Percentiles rank a stretch among this genome's conserved stretches.
These are phyloP conservation scores for Halcyon malimbica DNA, from an alignment of 2,113 vertebrate species.

Conservation along the genomic window DNA sequence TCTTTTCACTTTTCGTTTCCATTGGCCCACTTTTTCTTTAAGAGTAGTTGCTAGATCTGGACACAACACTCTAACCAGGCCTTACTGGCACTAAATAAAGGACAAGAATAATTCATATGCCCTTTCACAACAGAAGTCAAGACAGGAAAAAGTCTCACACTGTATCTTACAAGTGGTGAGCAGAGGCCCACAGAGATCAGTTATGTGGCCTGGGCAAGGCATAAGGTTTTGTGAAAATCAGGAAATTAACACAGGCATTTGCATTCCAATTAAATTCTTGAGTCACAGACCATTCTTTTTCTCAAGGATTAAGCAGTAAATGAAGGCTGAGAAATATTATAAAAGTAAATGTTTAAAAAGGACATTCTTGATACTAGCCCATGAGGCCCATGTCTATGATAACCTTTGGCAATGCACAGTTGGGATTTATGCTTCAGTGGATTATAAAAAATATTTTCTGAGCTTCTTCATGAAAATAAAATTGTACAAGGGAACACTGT, in stretches of 20 bases:
- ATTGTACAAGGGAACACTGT: not conserved
- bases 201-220: fast-evolving
- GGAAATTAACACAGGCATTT: not conserved
- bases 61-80: not conserved
- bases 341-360: not conserved
- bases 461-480: not conserved
- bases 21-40: not conserved
- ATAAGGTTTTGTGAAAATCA: not conserved
- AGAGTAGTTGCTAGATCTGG: not conserved
- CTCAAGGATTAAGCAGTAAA: not conserved
- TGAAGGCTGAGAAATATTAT: not conserved
- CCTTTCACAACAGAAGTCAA: not conserved
- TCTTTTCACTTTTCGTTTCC: not conserved
- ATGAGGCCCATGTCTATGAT: not conserved
- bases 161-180: not conserved
- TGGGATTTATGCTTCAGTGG: not conserved
- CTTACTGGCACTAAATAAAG: not conserved
- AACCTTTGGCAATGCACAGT: not conserved
- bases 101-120: not conserved
- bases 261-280: not conserved
- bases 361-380: not conserved
- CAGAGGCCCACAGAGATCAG: not conserved
- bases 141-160: not conserved
- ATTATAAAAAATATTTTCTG: not conserved
- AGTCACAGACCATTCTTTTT: not conserved